Evolutionary conservation across 2,113 vertebrate genomes (phyloP).

Genomic region (Tachuris rubrigastra): DNA sequence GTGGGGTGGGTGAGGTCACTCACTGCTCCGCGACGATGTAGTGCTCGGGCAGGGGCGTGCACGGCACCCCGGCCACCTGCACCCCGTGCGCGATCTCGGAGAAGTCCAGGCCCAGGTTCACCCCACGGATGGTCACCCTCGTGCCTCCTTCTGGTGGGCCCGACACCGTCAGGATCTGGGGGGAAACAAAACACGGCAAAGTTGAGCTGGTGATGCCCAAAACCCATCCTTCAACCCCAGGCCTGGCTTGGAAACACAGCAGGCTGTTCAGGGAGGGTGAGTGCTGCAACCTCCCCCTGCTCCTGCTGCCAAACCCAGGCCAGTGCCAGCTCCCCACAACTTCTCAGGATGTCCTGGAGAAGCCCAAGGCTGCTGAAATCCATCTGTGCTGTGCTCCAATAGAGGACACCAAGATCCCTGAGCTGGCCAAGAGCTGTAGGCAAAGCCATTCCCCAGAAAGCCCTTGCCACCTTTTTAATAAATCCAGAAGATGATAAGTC

Average conservation of each 20-base stretch:
- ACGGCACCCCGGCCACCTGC: constrained; percentile 91
- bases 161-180: constrained; percentile 90
- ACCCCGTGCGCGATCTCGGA: constrained; percentile 91
- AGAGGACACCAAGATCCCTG: not conserved
- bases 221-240: rapidly evolving
- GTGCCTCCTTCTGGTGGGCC: constrained; percentile 96
- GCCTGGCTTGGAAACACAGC: rapidly evolving
- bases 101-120: constrained; percentile 94
- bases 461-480: not conserved
- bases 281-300: not conserved
- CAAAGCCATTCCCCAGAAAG: not conserved
- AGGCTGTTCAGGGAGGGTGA: not conserved
- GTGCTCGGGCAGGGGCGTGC: constrained; percentile 86
- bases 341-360: not conserved
- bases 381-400: not conserved
- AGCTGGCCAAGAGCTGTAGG: not conserved
- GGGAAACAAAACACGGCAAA: not conserved
- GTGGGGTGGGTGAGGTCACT: constrained; percentile 44
- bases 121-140: constrained; percentile 90
- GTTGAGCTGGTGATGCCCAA: not conserved
- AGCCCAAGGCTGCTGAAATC: not conserved
- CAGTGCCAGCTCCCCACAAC: not conserved
- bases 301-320: not conserved
- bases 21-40: constrained; percentile 97
- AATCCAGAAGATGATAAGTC: not conserved